Percentiles rank a stretch among this genome's conserved stretches.
Evolutionary conservation across 2,797 vertebrate genomes (phyloP).

Genomic region (Huso huso): DNA sequence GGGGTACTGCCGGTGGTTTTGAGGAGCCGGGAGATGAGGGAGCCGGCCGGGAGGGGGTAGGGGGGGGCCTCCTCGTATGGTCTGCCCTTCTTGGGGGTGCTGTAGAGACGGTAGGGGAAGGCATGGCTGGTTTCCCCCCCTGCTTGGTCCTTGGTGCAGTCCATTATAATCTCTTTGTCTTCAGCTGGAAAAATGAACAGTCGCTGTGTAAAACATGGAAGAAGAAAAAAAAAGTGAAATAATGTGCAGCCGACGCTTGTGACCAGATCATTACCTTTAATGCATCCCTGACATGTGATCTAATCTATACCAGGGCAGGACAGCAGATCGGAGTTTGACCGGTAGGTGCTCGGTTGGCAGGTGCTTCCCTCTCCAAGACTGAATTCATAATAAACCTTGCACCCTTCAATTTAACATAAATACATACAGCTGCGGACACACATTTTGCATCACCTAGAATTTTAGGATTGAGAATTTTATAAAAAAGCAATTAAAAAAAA

Average conservation of each 20-base stretch:
- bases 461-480: too few species aligned
- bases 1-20: background rate
- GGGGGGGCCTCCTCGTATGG: constrained; percentile 37
- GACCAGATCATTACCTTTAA: constrained; percentile 21
- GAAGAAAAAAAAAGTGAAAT: constrained; percentile 16
- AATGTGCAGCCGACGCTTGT: constrained; percentile 13
- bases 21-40: constrained; percentile 58
- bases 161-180: constrained; percentile 40
- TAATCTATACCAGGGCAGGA: too few species aligned
- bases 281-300: too few species aligned
- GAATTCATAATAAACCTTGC: too few species aligned
- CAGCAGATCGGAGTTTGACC: too few species aligned
- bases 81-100: constrained; percentile 36
- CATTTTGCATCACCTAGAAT: too few species aligned
- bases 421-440: too few species aligned
- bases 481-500: too few species aligned
- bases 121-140: constrained; percentile 46
- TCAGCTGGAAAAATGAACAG: constrained; percentile 22
- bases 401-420: too few species aligned
- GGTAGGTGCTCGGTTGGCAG: too few species aligned
- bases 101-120: constrained; percentile 43
- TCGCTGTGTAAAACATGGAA: constrained; percentile 25
- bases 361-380: too few species aligned
- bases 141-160: constrained; percentile 57
- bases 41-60: constrained; percentile 26